These are phyloP conservation scores for Aphelenchoides besseyi DNA, from an alignment of 1,140 invertebrate genomes.

Conservation along the genomic window DNA sequence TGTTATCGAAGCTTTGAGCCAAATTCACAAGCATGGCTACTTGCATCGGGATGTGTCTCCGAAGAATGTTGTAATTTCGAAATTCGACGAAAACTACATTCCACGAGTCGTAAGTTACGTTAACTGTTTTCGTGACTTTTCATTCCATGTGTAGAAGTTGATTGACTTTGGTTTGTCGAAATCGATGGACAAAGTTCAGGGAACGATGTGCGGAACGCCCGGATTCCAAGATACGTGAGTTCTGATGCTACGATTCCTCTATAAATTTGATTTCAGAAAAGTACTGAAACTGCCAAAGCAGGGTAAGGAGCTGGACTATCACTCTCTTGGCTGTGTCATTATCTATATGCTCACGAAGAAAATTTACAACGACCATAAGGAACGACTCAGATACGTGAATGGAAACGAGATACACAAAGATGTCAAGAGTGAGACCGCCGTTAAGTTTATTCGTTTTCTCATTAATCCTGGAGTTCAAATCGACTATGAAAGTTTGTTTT, in stretches of 20 bases:
- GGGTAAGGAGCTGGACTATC: not conserved
- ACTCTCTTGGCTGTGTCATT: not conserved
- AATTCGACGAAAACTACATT: not conserved
- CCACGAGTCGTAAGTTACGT: not conserved
- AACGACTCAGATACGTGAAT: no score
- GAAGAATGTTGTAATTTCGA: not conserved
- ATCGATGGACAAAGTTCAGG: not conserved
- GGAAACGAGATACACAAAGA: no score
- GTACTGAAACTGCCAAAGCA: not conserved
- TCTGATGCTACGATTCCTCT: not conserved
- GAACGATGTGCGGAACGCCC: not conserved
- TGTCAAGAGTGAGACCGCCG: no score
- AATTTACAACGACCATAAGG: not conserved
- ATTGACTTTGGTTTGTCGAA: constrained; percentile 10
- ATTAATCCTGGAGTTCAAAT: no score
- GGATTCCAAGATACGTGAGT: constrained; percentile 1
- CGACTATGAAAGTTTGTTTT: no score
- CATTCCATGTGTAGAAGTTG: constrained; percentile 2
- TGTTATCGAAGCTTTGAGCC: not conserved
- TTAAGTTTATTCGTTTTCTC: no score
- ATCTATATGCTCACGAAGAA: constrained; percentile 8
- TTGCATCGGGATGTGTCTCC: not conserved
- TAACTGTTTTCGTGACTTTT: constrained; percentile 1
- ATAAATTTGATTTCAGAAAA: not conserved
- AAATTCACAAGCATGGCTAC: not conserved